Evolutionary conservation across 1,140 invertebrate genomes (phyloP).

Genomic region (Bombus terrestris): DNA sequence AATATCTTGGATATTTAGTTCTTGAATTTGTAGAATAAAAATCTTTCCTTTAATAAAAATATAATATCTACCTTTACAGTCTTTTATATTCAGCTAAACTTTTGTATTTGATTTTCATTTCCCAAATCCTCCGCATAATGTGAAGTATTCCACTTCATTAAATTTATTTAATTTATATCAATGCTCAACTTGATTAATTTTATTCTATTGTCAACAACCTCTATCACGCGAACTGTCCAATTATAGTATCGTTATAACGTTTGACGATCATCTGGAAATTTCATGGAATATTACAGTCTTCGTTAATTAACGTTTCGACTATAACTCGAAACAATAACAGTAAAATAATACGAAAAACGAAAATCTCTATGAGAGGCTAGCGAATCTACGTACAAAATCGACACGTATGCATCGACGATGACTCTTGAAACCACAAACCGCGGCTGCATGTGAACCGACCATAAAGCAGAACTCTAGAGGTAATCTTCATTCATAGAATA

Average conservation of each 20-base stretch:
- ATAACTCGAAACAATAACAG: neutral
- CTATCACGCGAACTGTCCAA: neutral
- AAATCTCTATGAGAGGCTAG: neutral
- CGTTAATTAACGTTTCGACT: neutral
- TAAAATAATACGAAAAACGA: neutral
- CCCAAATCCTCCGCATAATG: no score
- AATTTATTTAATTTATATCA: no score
- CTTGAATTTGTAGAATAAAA: no score
- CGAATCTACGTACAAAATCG: neutral
- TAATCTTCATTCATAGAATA: conserved; percentile 32
- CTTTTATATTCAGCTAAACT: no score
- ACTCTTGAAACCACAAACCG: conserved; percentile 1
- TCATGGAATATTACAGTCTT: neutral
- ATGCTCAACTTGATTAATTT: no score
- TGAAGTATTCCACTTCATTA: no score
- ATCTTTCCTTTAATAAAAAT: no score
- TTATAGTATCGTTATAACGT: neutral
- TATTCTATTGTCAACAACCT: no score
- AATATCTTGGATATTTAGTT: no score
- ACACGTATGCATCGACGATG: neutral
- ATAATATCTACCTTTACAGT: no score
- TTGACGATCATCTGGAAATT: neutral
- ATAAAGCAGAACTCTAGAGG: conserved; percentile 15
- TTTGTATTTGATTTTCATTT: no score
- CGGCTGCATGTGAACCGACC: neutral